Evolutionary conservation across 2,888 invertebrate species (phyloP).

Genomic region (Pemphredon lugubris): DNA sequence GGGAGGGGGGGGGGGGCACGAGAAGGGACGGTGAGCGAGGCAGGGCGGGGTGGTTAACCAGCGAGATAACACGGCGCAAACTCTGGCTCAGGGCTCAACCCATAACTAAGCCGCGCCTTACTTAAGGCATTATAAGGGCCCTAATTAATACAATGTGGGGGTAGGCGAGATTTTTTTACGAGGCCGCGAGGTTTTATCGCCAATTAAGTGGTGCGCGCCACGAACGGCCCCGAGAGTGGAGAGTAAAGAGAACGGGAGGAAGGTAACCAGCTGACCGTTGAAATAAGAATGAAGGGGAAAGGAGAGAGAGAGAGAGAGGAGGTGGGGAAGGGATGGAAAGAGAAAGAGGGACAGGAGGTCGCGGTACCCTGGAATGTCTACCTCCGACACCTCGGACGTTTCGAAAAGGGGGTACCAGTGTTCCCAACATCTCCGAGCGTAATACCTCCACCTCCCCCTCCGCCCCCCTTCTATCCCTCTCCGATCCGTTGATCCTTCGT

Average conservation of each 20-base stretch:
- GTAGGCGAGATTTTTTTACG: conserved; percentile 77
- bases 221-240: conserved; percentile 14
- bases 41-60: conserved; percentile 58
- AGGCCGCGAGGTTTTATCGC: conserved; percentile 78
- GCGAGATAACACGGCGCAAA: conserved; percentile 73
- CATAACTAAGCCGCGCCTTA: conserved; percentile 75
- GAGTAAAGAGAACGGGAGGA: conserved; percentile 31
- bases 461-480: conserved; percentile 15
- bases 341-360: conserved; percentile 21
- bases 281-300: conserved; percentile 29
- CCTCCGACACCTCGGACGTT: conserved; percentile 45
- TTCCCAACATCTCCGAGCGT: conserved; percentile 34
- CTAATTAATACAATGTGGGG: conserved; percentile 79
- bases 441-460: conserved; percentile 29
- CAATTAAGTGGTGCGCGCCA: conserved; percentile 69
- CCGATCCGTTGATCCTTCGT: conserved; percentile 8
- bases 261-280: conserved; percentile 20
- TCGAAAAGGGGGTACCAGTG: conserved; percentile 22
- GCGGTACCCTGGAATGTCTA: conserved; percentile 43
- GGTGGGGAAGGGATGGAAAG: conserved; percentile 6
- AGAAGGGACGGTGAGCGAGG: conserved; percentile 45
- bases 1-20: too few relatives aligned
- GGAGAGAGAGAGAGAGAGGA: conserved; percentile 25
- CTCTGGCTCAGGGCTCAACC: conserved; percentile 68
- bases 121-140: conserved; percentile 75